Conservation (phyloP, 37 sponge, comb jelly and placozoan genomes). For the Spongilla lacustris region DNA sequence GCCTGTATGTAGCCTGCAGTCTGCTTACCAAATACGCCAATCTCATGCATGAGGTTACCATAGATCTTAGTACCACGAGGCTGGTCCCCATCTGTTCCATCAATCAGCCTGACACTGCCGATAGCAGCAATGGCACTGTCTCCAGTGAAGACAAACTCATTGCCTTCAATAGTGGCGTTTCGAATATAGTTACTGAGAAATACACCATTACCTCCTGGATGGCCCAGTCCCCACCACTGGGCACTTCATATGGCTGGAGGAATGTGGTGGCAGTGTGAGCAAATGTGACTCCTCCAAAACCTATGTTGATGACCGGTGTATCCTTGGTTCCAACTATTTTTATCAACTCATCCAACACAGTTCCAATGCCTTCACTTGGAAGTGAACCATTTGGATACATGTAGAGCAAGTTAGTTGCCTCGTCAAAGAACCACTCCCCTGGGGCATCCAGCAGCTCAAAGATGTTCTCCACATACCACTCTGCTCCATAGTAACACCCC, state of each 20-base stretch:
- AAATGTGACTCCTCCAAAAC: slow-evolving; percentile 38
- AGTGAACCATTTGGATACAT: slow-evolving; percentile 31
- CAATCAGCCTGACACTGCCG: slow-evolving; percentile 56
- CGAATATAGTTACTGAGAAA: slow-evolving; percentile 53
- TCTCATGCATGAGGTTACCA: slow-evolving; percentile 70
- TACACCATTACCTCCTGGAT: slow-evolving; percentile 73
- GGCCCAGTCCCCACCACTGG: slow-evolving; percentile 73
- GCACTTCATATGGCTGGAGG: slow-evolving; percentile 60
- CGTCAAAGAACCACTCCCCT: slow-evolving; percentile 75
- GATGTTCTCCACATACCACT: slow-evolving; percentile 62
- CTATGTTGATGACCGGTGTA: slow-evolving; percentile 30
- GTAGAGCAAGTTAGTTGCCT: slow-evolving; percentile 36
- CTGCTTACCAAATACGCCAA: slow-evolving; percentile 74
- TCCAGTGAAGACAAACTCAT: slow-evolving; percentile 66
- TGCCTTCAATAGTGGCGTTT: slow-evolving; percentile 40
- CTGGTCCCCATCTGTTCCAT: slow-evolving; percentile 71
- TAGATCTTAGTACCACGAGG: slow-evolving; percentile 56
- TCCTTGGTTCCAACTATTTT: slow-evolving; percentile 21
- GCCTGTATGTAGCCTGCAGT: slow-evolving; percentile 66
- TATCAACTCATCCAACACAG: slow-evolving; percentile 42
- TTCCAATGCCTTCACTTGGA: slow-evolving; percentile 22
- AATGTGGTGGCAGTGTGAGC: slow-evolving; percentile 68
- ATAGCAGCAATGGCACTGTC: slow-evolving; percentile 72
- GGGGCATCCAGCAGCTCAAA: slow-evolving; percentile 70
- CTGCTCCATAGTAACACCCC: slow-evolving; percentile 53